These are phyloP conservation scores for Drosophila imparisetae DNA, from an alignment of 2,888 invertebrate genomes.

Conservation along the genomic window DNA sequence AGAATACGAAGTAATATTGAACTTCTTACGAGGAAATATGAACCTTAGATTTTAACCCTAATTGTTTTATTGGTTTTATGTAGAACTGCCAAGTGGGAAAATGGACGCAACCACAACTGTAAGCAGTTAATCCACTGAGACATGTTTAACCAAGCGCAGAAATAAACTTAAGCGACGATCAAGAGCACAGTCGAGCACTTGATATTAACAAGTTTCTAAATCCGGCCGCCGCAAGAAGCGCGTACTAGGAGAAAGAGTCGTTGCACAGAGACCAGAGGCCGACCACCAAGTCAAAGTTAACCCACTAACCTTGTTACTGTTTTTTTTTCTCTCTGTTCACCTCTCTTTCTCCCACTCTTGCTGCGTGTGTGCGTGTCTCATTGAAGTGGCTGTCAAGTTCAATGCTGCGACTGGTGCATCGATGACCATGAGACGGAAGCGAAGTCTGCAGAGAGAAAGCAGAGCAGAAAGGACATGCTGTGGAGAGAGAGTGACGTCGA, in stretches of 20 bases:
- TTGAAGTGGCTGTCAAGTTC: conserved; percentile 69
- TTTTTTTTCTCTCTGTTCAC: conserved; percentile 16
- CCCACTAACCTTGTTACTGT: conserved; percentile 77
- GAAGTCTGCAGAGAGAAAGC: conserved; percentile 51
- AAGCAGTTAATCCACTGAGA: conserved; percentile 14
- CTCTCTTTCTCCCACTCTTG: not conserved
- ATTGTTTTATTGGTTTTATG: not conserved
- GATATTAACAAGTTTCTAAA: conserved; percentile 72
- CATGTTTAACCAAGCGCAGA: conserved; percentile 25
- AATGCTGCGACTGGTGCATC: conserved; percentile 53
- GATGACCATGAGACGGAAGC: conserved; percentile 50
- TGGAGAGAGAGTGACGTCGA: conserved; percentile 54
- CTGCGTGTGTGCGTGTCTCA: conserved; percentile 21
- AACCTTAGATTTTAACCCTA: not conserved
- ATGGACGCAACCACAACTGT: not conserved
- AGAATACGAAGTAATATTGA: not conserved
- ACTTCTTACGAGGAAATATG: no score
- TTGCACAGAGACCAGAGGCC: conserved; percentile 31
- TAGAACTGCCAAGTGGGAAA: not conserved
- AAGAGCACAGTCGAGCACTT: conserved; percentile 45
- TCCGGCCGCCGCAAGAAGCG: conserved; percentile 57
- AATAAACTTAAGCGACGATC: conserved; percentile 33
- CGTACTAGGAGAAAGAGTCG: conserved; percentile 48
- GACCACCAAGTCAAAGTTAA: conserved; percentile 57
- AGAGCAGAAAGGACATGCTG: conserved; percentile 47